Base-by-base conservation (phyloP, 2,888 invertebrate genomes). In the Marronus borbonicus region DNA sequence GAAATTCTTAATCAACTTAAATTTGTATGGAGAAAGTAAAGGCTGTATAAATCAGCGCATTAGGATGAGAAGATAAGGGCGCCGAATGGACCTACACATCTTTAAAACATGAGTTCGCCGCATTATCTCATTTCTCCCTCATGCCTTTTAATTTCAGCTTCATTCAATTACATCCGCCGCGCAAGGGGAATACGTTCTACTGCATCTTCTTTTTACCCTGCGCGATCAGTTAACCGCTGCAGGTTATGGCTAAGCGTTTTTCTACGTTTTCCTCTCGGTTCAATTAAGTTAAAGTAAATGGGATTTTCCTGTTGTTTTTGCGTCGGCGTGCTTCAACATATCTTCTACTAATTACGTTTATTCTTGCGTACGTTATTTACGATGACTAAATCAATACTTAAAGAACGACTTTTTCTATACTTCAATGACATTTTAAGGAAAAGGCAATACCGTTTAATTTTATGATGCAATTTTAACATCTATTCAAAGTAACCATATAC, bases 121-220 rank as follows among this genome's bases (percentile, higher is more conserved):
- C 76, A 66, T 76, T 76, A 76, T 76, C 76, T 62, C 66, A 55
- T 66, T 76, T 76, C 76, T 76, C 76, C 66, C 52, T 66, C 36
- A 58, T 50, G 76, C 65, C 66, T 66, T 76, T 76, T 66, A 76
- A 66, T 76, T 76, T 76, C 44, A 72, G 58, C 72, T 72, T 72
- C 72, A 60, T 72, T 72, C 60, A 39, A 72, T 72, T 39, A 72
- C 60, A 36, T 44, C 52, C 55, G 24, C 68, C 12, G 28, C 31
- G 50, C 20, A 50, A 28, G 68, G 12, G 52, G 39, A 39, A 70
- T 70, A 52, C 52, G 60, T 58, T 72, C 60, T 72, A 60, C 39
- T 58, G 60, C 58, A 72, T 72, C 65, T 36, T 68, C 49, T 58
- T 72, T 68, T 44, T 64, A 4, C 31, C n/a, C 7, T 17, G 4